Evolutionary conservation across 1,140 invertebrate species (phyloP), one percentile per base, ranked within the genome.

Genomic region (Dendroctonus valens): DNA sequence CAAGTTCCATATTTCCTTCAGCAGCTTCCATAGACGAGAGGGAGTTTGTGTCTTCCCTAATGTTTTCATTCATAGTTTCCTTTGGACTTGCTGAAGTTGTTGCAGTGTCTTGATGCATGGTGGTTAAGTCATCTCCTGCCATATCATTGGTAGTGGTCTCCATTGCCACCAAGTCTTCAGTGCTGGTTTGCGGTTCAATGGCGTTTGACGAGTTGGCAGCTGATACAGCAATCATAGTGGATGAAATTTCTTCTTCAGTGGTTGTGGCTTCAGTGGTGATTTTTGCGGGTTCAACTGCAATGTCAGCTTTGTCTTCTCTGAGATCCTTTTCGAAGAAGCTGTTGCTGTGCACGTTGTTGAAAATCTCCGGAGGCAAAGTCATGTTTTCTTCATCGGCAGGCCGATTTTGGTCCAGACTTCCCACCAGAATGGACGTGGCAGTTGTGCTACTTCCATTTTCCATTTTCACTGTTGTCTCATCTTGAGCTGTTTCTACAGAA

Each of bases 341-440:
- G 62, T 76, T 77, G 60, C 74, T 76, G 53, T 77, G 76, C 41
- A 76, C 70, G 55, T 76, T 77, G 59, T 77, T 77, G 8, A 72
- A 44, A 39, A 77, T 74, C 50, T 77, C 74, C 5, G 72, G 68
- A n/a, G 67, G 67, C 26, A 74, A 48, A 9, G 72, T 74, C 15
- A 69, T 50, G 15, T 50, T 60, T 62, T 63, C 41, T 38, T 63
- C 7, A 11, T 11, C 37, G 15, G 26, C 26, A 26, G 26, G 26
- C 26, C 3, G 26, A 26, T 26, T 26, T 26, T 26, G 1, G 26
- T 26, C 26, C 26, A 26, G 26, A 26, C 26, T 26, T 26, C 26
- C 26, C 3, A 26, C 26, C 26, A 26, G 3, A 26, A 26, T 26
- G 26, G 26, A 26, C 26, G 26, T 1, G 26, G n/a, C 40, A 9